These are phyloP conservation scores for Panopea generosa DNA, from an alignment of 2,888 invertebrate genomes.

Conservation along the genomic window DNA sequence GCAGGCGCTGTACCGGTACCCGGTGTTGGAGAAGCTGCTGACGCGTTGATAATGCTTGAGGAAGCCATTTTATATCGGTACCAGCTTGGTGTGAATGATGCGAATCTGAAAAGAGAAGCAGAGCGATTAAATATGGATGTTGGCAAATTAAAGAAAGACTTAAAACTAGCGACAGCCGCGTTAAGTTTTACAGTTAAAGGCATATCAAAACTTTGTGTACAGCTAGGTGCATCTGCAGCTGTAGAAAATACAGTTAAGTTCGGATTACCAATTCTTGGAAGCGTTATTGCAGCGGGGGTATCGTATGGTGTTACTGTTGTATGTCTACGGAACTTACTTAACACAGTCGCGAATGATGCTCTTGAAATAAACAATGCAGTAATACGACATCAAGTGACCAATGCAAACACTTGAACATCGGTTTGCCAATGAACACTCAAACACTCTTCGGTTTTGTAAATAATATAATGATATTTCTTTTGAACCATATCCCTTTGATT, in stretches of 20 bases:
- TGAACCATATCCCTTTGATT: too few species aligned
- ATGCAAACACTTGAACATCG: too few species aligned
- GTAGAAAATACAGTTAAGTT: not conserved
- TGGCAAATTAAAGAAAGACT: too few species aligned
- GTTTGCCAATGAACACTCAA: too few species aligned
- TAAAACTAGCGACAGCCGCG: too few species aligned
- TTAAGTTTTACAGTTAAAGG: too few species aligned
- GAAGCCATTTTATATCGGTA: constrained; percentile 29
- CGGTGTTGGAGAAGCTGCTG: constrained; percentile 7
- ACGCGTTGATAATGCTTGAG: not conserved
- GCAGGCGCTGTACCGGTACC: constrained; percentile 19
- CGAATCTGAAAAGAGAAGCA: not conserved
- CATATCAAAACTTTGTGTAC: too few species aligned
- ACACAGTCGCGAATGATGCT: constrained; percentile 1
- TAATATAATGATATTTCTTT: too few species aligned
- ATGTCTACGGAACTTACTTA: not conserved
- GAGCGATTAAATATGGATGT: too few species aligned
- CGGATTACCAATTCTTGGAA: not conserved
- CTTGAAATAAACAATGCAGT: not conserved
- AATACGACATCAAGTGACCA: too few species aligned
- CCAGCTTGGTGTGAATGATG: constrained; percentile 27
- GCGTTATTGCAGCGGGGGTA: not conserved
- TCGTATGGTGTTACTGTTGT: not conserved
- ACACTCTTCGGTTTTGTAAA: too few species aligned
- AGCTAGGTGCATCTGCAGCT: not conserved